phyloP scores from a whole-genome alignment of 2,797 vertebrate species.

The Catharus ustulatus region DNA sequence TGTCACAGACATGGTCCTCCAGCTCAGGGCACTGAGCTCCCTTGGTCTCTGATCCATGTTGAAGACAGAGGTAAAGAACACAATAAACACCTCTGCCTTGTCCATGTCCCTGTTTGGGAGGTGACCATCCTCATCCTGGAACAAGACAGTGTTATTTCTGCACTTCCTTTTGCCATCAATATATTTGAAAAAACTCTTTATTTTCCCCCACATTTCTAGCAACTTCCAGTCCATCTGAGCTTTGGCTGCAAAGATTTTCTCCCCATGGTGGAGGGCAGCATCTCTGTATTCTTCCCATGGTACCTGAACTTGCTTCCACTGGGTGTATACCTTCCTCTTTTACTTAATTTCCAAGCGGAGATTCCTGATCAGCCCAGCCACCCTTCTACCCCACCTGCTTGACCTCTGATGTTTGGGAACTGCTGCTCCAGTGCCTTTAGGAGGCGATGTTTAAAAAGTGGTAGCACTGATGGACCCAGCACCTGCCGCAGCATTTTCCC shows the following conservation, averaged over 20 bases:
- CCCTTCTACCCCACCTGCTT: background rate
- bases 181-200: background rate
- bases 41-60: rapidly evolving
- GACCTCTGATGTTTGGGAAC: background rate
- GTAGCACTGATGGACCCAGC: background rate
- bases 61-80: background rate
- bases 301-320: background rate
- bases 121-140: background rate
- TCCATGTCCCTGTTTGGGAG: background rate
- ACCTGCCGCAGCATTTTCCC: background rate
- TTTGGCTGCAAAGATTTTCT: background rate
- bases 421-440: background rate
- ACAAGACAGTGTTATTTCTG: background rate
- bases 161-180: background rate
- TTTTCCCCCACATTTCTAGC: background rate
- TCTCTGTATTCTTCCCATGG: background rate
- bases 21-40: background rate
- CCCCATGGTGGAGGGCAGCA: background rate
- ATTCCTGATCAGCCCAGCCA: background rate
- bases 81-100: background rate
- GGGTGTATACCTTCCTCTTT: background rate
- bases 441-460: background rate
- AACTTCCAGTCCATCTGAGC: background rate
- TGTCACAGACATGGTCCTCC: background rate
- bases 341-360: background rate